phyloP scores from a whole-genome alignment of 2,888 invertebrate genomes.

The Euplexia lucipara region DNA sequence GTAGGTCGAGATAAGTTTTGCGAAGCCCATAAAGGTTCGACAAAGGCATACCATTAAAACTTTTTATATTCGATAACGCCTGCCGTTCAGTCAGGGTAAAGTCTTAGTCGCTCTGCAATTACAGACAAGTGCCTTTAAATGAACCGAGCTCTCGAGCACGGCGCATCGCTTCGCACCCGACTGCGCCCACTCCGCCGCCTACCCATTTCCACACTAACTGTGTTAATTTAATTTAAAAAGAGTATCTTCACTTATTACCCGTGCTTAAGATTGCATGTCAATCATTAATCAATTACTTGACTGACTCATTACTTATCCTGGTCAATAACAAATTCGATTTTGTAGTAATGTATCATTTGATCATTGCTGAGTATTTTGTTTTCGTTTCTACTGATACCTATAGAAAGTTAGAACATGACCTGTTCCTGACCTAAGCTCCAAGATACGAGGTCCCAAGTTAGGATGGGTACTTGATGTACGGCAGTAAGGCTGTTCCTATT shows the following conservation, averaged over 20 bases:
- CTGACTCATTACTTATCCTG: background rate
- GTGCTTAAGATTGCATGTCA: slow-evolving; percentile 56
- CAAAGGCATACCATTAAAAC: slow-evolving; percentile 87
- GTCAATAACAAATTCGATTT: background rate
- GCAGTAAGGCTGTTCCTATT: slow-evolving; percentile 47
- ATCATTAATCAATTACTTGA: slow-evolving; percentile 42
- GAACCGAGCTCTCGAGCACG: slow-evolving; percentile 90
- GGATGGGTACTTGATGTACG: slow-evolving; percentile 3
- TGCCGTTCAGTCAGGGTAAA: slow-evolving; percentile 82
- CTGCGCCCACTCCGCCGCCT: slow-evolving; percentile 81
- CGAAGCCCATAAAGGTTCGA: slow-evolving; percentile 65
- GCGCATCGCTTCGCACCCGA: slow-evolving; percentile 86
- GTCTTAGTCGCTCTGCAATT: slow-evolving; percentile 90
- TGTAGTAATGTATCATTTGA: background rate
- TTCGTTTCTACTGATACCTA: too few species aligned
- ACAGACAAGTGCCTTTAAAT: slow-evolving; percentile 90
- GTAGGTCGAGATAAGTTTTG: slow-evolving; percentile 67
- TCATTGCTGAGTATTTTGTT: background rate
- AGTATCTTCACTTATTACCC: slow-evolving; percentile 70
- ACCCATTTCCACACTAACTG: slow-evolving; percentile 79
- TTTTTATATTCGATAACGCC: slow-evolving; percentile 86
- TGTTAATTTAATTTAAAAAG: slow-evolving; percentile 83
- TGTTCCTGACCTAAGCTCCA: slow-evolving; percentile 2
- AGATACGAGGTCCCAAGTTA: background rate
- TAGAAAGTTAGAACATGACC: background rate